phyloP scores from a whole-genome alignment of 2,113 vertebrate genomes.

The Eleginops maclovinus region DNA sequence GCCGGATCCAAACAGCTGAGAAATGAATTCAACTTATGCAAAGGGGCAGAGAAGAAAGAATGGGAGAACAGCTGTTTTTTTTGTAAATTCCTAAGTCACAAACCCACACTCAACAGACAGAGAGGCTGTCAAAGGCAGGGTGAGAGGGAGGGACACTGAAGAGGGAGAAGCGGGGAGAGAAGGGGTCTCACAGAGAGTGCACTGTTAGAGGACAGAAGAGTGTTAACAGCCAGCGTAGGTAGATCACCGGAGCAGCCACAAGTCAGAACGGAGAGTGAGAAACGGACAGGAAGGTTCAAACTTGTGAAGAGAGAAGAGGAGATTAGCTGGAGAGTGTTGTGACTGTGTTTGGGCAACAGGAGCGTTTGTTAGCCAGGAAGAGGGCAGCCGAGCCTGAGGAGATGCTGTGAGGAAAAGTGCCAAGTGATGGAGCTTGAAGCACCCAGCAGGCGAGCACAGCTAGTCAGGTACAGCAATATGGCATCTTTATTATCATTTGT shows the following conservation, averaged over 20 bases:
- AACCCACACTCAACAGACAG: slow-evolving; percentile 69
- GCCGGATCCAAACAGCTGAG: slow-evolving; percentile 2
- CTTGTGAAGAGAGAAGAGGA: slow-evolving; percentile 11
- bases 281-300: slow-evolving; percentile 44
- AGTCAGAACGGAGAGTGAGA: slow-evolving; percentile 31
- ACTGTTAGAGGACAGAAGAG: slow-evolving; percentile 70
- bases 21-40: slow-evolving; percentile 45
- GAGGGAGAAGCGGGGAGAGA: slow-evolving; percentile 30
- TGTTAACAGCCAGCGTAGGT: slow-evolving; percentile 65
- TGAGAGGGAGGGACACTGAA: slow-evolving; percentile 65
- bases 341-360: slow-evolving; percentile 52
- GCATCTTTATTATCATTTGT: slow-evolving; percentile 31
- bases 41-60: slow-evolving; percentile 27
- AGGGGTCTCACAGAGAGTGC: slow-evolving; percentile 66
- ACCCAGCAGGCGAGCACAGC: slow-evolving; percentile 54
- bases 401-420: slow-evolving; percentile 69
- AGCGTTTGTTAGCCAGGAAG: slow-evolving; percentile 43
- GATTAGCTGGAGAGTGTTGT: slow-evolving; percentile 9
- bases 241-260: slow-evolving; percentile 48
- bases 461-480: slow-evolving; percentile 76
- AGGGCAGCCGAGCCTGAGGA: slow-evolving; percentile 50
- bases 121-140: slow-evolving; percentile 63
- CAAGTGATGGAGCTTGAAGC: slow-evolving; percentile 74
- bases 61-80: slow-evolving; percentile 65
- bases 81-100: slow-evolving; percentile 60